A percentile compares a stretch with the other conserved stretches of the same genome.
phyloP scores from a whole-genome alignment of 2,113 vertebrate genomes.

The Setophaga petechia region DNA sequence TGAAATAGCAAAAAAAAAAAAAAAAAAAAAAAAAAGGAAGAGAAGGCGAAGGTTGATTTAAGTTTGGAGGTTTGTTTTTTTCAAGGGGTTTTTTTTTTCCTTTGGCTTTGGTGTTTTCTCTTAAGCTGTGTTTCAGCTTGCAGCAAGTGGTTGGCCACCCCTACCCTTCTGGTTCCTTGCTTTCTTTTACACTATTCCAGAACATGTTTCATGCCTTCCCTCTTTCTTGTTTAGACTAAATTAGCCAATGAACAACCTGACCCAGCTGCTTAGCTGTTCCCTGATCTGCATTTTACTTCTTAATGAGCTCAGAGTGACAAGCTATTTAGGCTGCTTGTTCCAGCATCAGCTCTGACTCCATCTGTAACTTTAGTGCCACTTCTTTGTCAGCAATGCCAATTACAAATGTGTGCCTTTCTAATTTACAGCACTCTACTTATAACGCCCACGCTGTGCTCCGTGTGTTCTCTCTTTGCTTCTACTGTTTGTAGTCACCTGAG shows the following conservation, averaged over 20 bases:
- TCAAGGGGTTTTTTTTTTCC: not conserved
- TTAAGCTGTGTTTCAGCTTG: slow-evolving; percentile 72
- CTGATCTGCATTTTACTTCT: slow-evolving; percentile 78
- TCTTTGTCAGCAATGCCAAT: slow-evolving; percentile 77
- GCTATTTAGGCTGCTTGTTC: slow-evolving; percentile 76
- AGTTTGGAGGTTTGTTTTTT: slow-evolving; percentile 58
- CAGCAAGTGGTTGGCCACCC: slow-evolving; percentile 74
- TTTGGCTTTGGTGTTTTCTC: slow-evolving; percentile 64
- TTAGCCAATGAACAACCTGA: slow-evolving; percentile 78
- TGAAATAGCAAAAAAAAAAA: not conserved
- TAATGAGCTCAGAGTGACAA: slow-evolving; percentile 78
- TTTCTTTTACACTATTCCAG: slow-evolving; percentile 74
- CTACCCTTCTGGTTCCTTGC: slow-evolving; percentile 72
- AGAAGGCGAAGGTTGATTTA: slow-evolving; percentile 50
- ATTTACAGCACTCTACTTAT: slow-evolving; percentile 70
- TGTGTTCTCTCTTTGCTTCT: slow-evolving; percentile 66
- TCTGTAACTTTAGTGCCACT: slow-evolving; percentile 77
- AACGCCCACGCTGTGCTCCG: slow-evolving; percentile 67
- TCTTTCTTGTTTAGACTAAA: slow-evolving; percentile 77
- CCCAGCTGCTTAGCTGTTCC: slow-evolving; percentile 77
- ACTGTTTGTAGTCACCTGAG: slow-evolving; percentile 61
- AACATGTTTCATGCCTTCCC: slow-evolving; percentile 75
- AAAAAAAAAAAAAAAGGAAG: not conserved
- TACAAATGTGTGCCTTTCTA: slow-evolving; percentile 75
- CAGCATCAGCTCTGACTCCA: slow-evolving; percentile 77